phyloP scores from a whole-genome alignment of 1,140 invertebrate species.

The Achroia grisella region DNA sequence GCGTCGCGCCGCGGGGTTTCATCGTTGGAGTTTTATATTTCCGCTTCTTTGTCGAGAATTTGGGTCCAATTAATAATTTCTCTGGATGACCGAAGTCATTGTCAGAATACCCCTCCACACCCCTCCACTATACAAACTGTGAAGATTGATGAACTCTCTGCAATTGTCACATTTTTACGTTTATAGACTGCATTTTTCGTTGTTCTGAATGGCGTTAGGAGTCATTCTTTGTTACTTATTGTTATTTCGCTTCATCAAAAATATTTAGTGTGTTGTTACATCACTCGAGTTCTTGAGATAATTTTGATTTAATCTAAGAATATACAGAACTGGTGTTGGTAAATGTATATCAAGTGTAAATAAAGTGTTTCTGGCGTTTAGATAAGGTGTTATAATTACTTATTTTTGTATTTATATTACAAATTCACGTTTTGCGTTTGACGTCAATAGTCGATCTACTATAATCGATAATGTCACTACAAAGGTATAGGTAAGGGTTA shows the following conservation, averaged over 20 bases:
- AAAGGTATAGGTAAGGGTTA: too few species aligned
- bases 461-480: conserved; percentile 5
- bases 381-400: conserved; percentile 10
- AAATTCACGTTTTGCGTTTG: conserved; percentile 13
- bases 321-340: too few species aligned
- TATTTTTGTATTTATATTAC: conserved; percentile 3
- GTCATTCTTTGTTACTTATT: conserved; percentile 2
- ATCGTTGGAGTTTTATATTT: conserved; percentile 69
- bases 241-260: background rate
- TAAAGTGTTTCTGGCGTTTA: conserved; percentile 7
- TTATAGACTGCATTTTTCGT: conserved; percentile 50
- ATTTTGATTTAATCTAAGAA: too few species aligned
- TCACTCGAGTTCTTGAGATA: background rate
- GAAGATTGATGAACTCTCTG: conserved; percentile 63
- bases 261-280: background rate
- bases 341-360: conserved; percentile 1
- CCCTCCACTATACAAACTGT: conserved; percentile 42
- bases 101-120: conserved; percentile 34
- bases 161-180: conserved; percentile 59
- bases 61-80: conserved; percentile 68
- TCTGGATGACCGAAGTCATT: conserved; percentile 65
- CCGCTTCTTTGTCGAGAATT: conserved; percentile 65
- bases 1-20: conserved; percentile 52
- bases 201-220: conserved; percentile 32
- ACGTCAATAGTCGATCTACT: conserved; percentile 11